phyloP scores from a whole-genome alignment of 2,888 invertebrate species.

The Amphipyra berbera region DNA sequence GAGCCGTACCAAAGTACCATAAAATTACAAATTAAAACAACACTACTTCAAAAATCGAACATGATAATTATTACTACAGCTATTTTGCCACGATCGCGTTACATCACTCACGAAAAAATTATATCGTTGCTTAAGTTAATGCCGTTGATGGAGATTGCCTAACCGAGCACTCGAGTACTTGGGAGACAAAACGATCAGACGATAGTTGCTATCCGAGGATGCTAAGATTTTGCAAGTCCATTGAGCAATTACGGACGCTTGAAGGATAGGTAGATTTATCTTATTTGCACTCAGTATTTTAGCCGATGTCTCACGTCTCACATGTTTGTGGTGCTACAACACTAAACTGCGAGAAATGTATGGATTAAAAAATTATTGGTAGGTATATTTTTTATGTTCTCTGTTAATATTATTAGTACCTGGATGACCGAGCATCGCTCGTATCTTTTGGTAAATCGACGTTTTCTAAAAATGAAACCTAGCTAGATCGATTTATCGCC shows the following conservation, averaged over 20 bases:
- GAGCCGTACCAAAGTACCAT: not conserved
- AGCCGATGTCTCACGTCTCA: not conserved
- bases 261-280: slow-evolving; percentile 26
- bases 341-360: too few species aligned
- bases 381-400: too few species aligned
- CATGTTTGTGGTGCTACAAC: not conserved
- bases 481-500: too few species aligned
- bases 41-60: slow-evolving; percentile 6
- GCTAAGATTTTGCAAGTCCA: slow-evolving; percentile 61
- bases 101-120: slow-evolving; percentile 57
- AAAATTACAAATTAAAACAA: not conserved
- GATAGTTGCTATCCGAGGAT: slow-evolving; percentile 41
- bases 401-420: too few species aligned
- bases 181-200: slow-evolving; percentile 40
- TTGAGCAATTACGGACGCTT: slow-evolving; percentile 51
- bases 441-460: too few species aligned
- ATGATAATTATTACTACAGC: not conserved
- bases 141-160: slow-evolving; percentile 14
- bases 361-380: too few species aligned
- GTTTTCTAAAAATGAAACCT: too few species aligned
- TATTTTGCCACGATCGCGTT: slow-evolving; percentile 12
- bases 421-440: too few species aligned
- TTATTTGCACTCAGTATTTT: slow-evolving; percentile 4
- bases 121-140: slow-evolving; percentile 67
- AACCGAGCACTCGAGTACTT: slow-evolving; percentile 18